Percentiles rank a stretch among this genome's conserved stretches.
These are phyloP conservation scores for Nibea albiflora DNA, from an alignment of 2,113 vertebrate genomes.

Conservation along the genomic window DNA sequence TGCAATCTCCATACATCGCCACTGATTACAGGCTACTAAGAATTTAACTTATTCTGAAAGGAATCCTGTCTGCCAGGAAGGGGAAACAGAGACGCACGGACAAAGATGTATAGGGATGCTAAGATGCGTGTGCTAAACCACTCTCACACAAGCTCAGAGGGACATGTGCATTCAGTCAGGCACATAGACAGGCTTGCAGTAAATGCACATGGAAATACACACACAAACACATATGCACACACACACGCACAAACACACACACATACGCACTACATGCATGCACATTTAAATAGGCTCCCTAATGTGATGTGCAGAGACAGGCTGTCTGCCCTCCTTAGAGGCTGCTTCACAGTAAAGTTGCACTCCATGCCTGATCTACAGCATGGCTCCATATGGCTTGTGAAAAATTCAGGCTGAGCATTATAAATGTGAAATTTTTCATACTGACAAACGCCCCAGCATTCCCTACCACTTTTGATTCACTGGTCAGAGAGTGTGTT, in stretches of 20 bases:
- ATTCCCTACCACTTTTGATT: conserved; percentile 11
- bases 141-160: conserved; percentile 50
- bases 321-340: conserved; percentile 75
- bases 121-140: conserved; percentile 25
- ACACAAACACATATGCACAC: conserved; percentile 21
- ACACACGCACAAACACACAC: conserved; percentile 7
- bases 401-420: conserved; percentile 75
- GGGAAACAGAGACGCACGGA: conserved; percentile 23
- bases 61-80: conserved; percentile 26
- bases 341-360: conserved; percentile 50
- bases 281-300: conserved; percentile 53
- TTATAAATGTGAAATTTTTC: conserved; percentile 69
- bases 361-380: conserved; percentile 45
- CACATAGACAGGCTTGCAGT: conserved; percentile 32
- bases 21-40: conserved; percentile 66
- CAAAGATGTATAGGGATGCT: conserved; percentile 18
- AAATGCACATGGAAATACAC: conserved; percentile 41
- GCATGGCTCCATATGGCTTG: conserved; percentile 71
- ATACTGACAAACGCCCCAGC: conserved; percentile 54
- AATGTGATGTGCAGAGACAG: conserved; percentile 73
- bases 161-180: conserved; percentile 50
- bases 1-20: conserved; percentile 66
- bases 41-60: conserved; percentile 68
- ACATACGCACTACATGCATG: conserved; percentile 23
- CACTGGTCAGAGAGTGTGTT: conserved; percentile 20